Conservation (phyloP, 35 echinoderm and acorn worm genomes). For the Amphiura filiformis region DNA sequence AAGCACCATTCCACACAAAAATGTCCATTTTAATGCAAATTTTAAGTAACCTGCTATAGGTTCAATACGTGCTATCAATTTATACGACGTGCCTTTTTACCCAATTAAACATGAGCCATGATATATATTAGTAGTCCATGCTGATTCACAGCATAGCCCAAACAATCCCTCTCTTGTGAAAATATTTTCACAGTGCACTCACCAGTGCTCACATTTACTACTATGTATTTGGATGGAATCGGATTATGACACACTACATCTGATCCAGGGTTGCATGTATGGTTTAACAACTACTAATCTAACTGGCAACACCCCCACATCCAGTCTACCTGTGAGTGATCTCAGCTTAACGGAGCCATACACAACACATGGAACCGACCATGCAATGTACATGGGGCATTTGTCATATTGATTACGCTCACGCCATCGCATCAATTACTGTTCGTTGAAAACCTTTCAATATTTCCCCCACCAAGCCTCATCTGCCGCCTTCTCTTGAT, state of each 20-base stretch:
- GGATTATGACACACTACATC: background rate
- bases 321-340: background rate
- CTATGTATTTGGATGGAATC: no score
- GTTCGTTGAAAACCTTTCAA: background rate
- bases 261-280: background rate
- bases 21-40: no score
- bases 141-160: background rate
- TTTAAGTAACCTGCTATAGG: no score
- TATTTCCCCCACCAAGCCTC: background rate
- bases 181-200: background rate
- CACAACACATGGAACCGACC: background rate
- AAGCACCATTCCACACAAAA: no score
- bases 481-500: background rate
- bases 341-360: background rate
- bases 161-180: background rate
- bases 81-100: no score
- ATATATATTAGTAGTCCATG: no score
- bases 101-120: background rate
- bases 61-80: no score
- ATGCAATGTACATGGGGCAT: background rate
- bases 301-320: background rate
- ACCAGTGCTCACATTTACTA: no score
- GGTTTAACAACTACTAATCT: no score
- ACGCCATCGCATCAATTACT: background rate
- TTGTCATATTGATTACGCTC: background rate